A percentile compares a stretch with the other conserved stretches of the same genome.
Conservation (phyloP, 2,888 invertebrate genomes). For the Tupiocoris notatus region DNA sequence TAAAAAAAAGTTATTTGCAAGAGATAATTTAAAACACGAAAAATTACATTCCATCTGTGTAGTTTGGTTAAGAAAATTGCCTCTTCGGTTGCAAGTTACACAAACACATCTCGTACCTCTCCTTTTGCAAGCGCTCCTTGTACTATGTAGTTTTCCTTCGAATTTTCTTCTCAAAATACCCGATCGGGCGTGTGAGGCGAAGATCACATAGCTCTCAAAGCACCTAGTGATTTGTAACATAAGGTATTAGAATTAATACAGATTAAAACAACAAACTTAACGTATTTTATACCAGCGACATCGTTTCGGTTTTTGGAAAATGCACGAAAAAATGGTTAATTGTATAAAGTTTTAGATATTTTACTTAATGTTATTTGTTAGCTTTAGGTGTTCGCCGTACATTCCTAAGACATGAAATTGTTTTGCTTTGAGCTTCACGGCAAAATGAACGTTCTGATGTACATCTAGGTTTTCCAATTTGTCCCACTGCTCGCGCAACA, state of each 20-base stretch:
- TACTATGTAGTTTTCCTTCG: not conserved
- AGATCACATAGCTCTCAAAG: conserved; percentile 44
- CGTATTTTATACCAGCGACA: not conserved
- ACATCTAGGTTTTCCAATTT: not conserved
- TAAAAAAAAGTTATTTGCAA: too few relatives aligned
- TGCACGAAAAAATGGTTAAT: conserved; percentile 13
- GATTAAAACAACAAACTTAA: not conserved
- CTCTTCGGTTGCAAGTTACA: not conserved
- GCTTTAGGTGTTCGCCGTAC: not conserved
- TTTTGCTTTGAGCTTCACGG: not conserved
- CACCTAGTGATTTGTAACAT: conserved; percentile 14
- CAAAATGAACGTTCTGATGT: not conserved
- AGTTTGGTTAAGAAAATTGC: too few relatives aligned
- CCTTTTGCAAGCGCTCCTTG: not conserved
- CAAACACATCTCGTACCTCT: not conserved
- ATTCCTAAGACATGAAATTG: not conserved
- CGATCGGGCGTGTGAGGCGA: conserved; percentile 44
- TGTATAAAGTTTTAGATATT: not conserved
- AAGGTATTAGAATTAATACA: not conserved
- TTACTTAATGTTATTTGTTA: not conserved
- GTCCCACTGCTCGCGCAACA: not conserved
- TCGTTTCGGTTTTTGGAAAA: conserved; percentile 15
- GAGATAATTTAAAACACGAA: too few relatives aligned
- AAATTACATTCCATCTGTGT: too few relatives aligned
- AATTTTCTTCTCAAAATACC: not conserved